Evolutionary conservation across 2,888 invertebrate species (phyloP).

Genomic region (Tupiocoris notatus): DNA sequence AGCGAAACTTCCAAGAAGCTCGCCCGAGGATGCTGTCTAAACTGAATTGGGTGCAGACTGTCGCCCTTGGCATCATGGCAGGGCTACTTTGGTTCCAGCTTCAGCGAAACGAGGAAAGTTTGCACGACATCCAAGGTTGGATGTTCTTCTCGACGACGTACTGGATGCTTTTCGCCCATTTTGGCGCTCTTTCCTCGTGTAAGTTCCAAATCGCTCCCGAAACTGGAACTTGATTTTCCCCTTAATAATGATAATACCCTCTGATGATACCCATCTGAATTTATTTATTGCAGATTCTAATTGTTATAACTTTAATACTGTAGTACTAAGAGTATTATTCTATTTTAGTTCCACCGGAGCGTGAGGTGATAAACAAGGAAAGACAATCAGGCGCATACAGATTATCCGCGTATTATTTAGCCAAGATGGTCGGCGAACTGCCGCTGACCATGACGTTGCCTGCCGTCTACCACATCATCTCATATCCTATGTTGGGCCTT

Average conservation of each 20-base stretch:
- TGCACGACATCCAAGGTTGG: constrained; percentile 78
- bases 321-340: no score
- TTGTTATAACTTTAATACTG: no score
- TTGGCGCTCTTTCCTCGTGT: constrained; percentile 77
- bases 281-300: no score
- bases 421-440: constrained; percentile 78
- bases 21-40: constrained; percentile 73
- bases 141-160: constrained; percentile 81
- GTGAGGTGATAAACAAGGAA: constrained; percentile 77
- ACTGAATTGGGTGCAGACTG: constrained; percentile 73
- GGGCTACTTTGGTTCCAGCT: constrained; percentile 77
- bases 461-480: constrained; percentile 71
- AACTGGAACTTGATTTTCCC: no score
- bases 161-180: constrained; percentile 78
- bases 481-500: constrained; percentile 73
- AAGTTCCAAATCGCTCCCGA: constrained; percentile 57
- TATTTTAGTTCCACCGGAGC: constrained; percentile 70
- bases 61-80: constrained; percentile 68
- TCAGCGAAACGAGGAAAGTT: constrained; percentile 69
- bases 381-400: constrained; percentile 74
- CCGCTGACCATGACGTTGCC: constrained; percentile 73
- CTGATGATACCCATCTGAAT: no score
- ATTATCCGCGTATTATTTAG: constrained; percentile 75
- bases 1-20: constrained; percentile 73
- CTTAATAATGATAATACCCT: no score